Percentiles rank a stretch among this genome's conserved stretches.
Evolutionary conservation across 2,888 invertebrate species (phyloP).

Genomic region (Parapristionchus giblindavisi): DNA sequence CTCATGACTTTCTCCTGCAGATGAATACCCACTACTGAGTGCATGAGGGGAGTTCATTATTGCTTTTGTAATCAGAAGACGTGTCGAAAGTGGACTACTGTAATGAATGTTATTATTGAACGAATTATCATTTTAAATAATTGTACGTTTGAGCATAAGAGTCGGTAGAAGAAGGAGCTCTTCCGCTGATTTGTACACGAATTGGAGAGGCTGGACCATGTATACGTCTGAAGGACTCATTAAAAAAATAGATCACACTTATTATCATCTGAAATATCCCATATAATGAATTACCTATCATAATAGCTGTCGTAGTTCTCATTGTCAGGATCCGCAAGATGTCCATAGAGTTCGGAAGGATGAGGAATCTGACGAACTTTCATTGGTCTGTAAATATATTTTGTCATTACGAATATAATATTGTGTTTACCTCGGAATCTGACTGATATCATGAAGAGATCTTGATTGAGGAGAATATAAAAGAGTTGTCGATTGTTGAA

Average conservation of each 20-base stretch:
- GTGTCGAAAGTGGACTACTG: slow-evolving; percentile 7
- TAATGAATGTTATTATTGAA: not conserved
- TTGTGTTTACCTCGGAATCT: too few relatives aligned
- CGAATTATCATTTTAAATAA: too few relatives aligned
- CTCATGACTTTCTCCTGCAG: slow-evolving; percentile 42
- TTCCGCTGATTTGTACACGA: slow-evolving; percentile 1
- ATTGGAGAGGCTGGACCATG: slow-evolving; percentile 33
- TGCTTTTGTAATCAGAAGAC: slow-evolving; percentile 6
- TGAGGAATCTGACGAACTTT: slow-evolving; percentile 29
- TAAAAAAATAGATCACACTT: too few relatives aligned
- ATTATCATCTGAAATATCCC: too few relatives aligned
- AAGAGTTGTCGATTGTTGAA: too few relatives aligned
- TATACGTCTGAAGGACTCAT: not conserved
- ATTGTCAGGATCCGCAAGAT: not conserved
- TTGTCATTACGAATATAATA: too few relatives aligned
- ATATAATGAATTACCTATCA: too few relatives aligned
- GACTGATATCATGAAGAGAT: too few relatives aligned
- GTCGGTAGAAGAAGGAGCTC: not conserved
- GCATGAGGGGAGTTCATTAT: slow-evolving; percentile 34
- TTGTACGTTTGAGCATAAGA: slow-evolving; percentile 32
- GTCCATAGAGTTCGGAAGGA: slow-evolving; percentile 22
- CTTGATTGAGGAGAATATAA: too few relatives aligned
- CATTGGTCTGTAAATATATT: too few relatives aligned
- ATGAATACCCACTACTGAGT: slow-evolving; percentile 45
- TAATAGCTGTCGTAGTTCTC: too few relatives aligned